Base-by-base conservation (phyloP, 2,888 invertebrate species). In the Tricholauxania praeusta region DNA sequence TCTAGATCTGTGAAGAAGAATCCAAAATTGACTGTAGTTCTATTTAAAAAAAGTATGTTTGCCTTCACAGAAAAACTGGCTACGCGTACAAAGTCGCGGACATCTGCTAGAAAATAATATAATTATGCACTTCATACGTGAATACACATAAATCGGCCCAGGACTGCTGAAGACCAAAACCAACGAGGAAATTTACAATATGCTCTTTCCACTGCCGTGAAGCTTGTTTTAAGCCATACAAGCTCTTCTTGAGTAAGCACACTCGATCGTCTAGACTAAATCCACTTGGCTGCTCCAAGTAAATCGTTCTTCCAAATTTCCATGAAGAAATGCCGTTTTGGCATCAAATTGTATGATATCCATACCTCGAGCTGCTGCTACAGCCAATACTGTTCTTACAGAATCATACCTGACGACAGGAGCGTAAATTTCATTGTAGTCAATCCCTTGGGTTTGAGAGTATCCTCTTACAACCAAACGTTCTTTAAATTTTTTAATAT, bases 281-380 rank as follows among this genome's bases (percentile, higher is more conserved):
- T 2, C 59, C 59, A 28, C 12, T 8, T 59, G 28, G 59, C 22
- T 59, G 59, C 19, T 59, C 28, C 59, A 59, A 28, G 14, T 59
- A 59, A 28, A 59, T 59, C 10, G 12, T 59, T 59, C 59, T 17
- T 59, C 28, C 14, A 59, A 7, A 2, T 59, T 19, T 2, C 79
- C 77, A 57, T 78, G 72, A 5, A 79, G 67, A 72, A 78, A 78
- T 2, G 79, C 79, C 12, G 77, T 78, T 47, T 79, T 77, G 3
- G 77, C 74, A 51, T 79, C 79, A 47, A 78, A 79, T 12, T 77
- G 77, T 22, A 65, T 59, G 15, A 78, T 71, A 4, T 76, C 65
- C 15, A 77, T 47, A 60, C 70, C 70, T 51, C 72, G 53, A 48
- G 67, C 60, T 32, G 76, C 74, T 60, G 75, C 78, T 17, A 78